Base-by-base conservation (phyloP, 2,797 vertebrate genomes). In the Alca torda region DNA sequence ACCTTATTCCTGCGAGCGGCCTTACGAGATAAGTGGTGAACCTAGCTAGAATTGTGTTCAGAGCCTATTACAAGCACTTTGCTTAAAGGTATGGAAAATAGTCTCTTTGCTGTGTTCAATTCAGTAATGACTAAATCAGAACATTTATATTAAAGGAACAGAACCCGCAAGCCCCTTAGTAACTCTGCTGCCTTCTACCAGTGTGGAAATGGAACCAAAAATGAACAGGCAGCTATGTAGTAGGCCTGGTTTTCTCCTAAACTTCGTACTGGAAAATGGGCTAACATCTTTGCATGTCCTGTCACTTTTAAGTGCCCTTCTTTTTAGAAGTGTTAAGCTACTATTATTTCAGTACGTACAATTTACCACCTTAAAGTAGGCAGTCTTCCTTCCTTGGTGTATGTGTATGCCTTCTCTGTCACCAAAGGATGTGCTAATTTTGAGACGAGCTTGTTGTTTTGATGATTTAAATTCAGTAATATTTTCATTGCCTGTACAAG, bases 381-480 rank as follows among this genome's bases (percentile, higher is more conserved):
- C 30, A 81, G 6, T 20, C 8, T 64, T 79, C 24, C 23, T 84
- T 89, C 17, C 30, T 61, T 57, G 56, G 6, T 84, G 5, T 48
- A 41, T 56, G 9, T 21, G 4, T 72, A 30, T 48, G 13, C 23
- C 26, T 72, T 35, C 16, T 23, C 39, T 69, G 46, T 59, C 75
- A 84, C 12, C 11, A 83, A 74, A 74, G 13, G 39, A 59, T 20
- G 60, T 77, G 23, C 11, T 93, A 65, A 73, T 87, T 94, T 87
- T 84, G 48, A 75, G 45, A 89, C 48, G 35, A 82, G 79, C 35
- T 75, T 45, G 25, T 80, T 87, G 56, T 79, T 96, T 95, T 91
- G 69, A 82, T 41, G 1, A 90, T 94, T 87, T 45, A 91, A 96
- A 89, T 95, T 94, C 69, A 81, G 60, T 83, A 96, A 96, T 94